Evolutionary conservation across 2,888 invertebrate genomes (phyloP).

Genomic region (Agrochola lychnidis): DNA sequence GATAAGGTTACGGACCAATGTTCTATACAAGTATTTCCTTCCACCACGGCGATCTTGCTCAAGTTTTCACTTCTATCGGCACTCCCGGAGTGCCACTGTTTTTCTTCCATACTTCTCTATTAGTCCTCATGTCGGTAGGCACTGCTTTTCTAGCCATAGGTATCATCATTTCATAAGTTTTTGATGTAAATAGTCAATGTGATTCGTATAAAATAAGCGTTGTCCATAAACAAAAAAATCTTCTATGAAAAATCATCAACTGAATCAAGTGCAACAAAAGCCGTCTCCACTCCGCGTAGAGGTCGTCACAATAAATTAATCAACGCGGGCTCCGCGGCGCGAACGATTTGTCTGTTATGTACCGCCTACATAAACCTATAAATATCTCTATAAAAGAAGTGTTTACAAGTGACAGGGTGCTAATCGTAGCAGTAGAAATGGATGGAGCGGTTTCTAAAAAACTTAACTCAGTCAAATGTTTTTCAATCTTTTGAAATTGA

Average conservation of each 20-base stretch:
- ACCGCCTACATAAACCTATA: conserved; percentile 48
- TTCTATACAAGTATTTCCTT: no score
- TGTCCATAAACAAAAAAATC: neutral
- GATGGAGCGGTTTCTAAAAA: neutral
- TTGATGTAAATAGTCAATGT: neutral
- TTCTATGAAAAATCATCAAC: neutral
- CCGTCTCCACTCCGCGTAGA: conserved; percentile 49
- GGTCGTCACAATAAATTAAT: conserved; percentile 77
- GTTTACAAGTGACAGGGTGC: neutral
- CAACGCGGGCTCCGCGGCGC: conserved; percentile 66
- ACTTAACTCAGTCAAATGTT: neutral
- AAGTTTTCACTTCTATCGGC: no score
- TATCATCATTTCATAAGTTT: neutral
- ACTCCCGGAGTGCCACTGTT: no score
- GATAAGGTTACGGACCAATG: no score
- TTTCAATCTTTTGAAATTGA: neutral
- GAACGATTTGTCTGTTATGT: conserved; percentile 56
- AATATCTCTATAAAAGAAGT: conserved; percentile 6
- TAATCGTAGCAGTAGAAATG: neutral
- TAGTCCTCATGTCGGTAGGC: neutral
- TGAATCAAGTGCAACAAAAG: conserved; percentile 30
- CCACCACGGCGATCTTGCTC: no score
- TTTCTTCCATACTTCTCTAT: neutral
- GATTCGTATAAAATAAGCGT: neutral
- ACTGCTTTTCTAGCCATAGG: neutral